Evolutionary conservation across 2,797 vertebrate genomes (phyloP).

Genomic region (Zonotrichia albicollis): DNA sequence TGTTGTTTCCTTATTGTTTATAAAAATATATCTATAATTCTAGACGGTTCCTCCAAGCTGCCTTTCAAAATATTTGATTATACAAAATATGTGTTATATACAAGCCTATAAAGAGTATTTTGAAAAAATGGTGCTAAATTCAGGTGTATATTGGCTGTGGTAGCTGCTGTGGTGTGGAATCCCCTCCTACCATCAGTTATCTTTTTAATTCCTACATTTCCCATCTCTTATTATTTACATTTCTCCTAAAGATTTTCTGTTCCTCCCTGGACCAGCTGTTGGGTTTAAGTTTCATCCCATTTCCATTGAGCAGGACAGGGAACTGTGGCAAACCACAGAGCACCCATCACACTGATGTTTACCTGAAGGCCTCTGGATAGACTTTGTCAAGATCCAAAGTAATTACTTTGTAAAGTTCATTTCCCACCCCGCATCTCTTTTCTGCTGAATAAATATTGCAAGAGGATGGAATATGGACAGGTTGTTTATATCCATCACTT

Average conservation of each 20-base stretch:
- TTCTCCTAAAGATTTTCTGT: not conserved
- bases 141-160: fast-evolving
- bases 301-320: not conserved
- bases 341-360: constrained; percentile 40
- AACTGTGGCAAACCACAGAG: not conserved
- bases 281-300: not conserved
- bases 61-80: not conserved
- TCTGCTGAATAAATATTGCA: constrained; percentile 75
- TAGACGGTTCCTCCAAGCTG: not conserved
- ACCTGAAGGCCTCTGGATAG: constrained; percentile 68
- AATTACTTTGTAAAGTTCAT: constrained; percentile 77
- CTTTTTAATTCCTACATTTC: not conserved
- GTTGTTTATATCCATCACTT: constrained; percentile 65
- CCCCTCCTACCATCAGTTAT: not conserved
- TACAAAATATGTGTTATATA: not conserved
- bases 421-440: constrained; percentile 44
- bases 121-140: not conserved
- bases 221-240: not conserved
- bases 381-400: constrained; percentile 71
- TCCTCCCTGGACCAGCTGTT: not conserved
- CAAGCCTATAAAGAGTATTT: not conserved
- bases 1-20: not conserved
- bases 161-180: not conserved
- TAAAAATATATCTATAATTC: not conserved
- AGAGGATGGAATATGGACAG: constrained; percentile 44